Evolutionary conservation across 2,888 invertebrate species (phyloP).

Genomic region (Polydrusus pterygomalis): DNA sequence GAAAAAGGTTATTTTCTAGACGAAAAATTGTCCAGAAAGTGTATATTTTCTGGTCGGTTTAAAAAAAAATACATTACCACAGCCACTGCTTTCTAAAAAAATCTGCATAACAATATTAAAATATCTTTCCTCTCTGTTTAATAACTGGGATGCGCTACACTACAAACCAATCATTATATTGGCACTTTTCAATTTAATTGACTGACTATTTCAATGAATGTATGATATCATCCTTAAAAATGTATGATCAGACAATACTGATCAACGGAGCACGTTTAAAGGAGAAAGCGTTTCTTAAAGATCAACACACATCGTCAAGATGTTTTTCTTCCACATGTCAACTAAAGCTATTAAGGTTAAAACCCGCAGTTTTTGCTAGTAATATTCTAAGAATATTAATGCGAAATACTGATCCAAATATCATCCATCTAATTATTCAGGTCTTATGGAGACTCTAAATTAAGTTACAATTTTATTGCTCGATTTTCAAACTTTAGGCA

Average conservation of each 20-base stretch:
- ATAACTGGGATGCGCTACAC: background rate
- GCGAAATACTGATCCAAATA: too few relatives aligned
- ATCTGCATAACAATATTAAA: too few relatives aligned
- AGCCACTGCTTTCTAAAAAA: too few relatives aligned
- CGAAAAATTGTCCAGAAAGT: too few relatives aligned
- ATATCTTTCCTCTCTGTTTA: too few relatives aligned
- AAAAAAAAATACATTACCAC: too few relatives aligned
- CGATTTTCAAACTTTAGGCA: too few relatives aligned
- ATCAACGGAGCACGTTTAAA: slow-evolving; percentile 14
- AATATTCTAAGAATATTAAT: background rate
- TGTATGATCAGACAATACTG: slow-evolving; percentile 16
- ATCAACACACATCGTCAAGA: background rate
- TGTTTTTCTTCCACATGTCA: background rate
- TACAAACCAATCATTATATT: background rate
- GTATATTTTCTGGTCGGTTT: too few relatives aligned
- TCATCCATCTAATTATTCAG: too few relatives aligned
- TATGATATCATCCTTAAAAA: slow-evolving; percentile 14
- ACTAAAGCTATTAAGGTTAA: background rate
- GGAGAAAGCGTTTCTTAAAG: slow-evolving; percentile 20
- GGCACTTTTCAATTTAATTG: background rate
- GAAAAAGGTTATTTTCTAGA: too few relatives aligned
- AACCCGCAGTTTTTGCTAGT: background rate
- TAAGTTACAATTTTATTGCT: too few relatives aligned
- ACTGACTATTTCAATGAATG: background rate
- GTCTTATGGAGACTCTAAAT: too few relatives aligned